Base-by-base conservation (phyloP, 2,113 vertebrate genomes). In the Chloroceryle aenea region DNA sequence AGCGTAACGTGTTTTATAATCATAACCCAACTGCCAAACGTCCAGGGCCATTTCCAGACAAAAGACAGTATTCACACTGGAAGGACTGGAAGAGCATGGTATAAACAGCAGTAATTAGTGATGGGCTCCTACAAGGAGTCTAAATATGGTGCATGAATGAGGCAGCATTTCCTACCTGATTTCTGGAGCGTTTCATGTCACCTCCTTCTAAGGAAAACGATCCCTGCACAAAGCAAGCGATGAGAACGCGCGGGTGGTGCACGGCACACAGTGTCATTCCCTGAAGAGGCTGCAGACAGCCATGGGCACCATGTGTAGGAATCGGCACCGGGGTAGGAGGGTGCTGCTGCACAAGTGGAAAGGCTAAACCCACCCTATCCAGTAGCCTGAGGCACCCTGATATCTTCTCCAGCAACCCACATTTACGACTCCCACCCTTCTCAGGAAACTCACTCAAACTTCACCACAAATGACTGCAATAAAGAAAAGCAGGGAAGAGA, bases 351-450 rank as follows among this genome's bases (percentile, higher is more conserved):
- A 4, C 12, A 55, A 56, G 13, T 6, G 25, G 14, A 17, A 71
- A 75, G 71, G 56, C 42, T 80, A 63, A 83, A 42, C 8, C 22
- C 76, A 42, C 0, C 0, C 29, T 15, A 12, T 1, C 12, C 48
- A 27, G 30, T 2, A 85, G 58, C 72, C 26, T 29, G 12, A 88
- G 50, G 38, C 25, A 80, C 7, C 45, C 20, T 38, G 52, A 0
- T 5, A 23, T 4, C 45, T 69, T 9, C 59, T 38, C 29, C n/a
- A 62, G 61, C 77, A 61, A 9, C 5, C 7, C 19, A 21, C 15
- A 52, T 40, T 59, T 62, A 26, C 22, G 40, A 7, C 23, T 74
- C 61, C 56, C 42, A 25, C 42, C 17, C 29, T 69, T 38, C 40
- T 42, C 32, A 69, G 36, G 43, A 62, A 93, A 26, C 21, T 75